Percentiles rank a stretch among this genome's conserved stretches.
phyloP scores from a whole-genome alignment of 1,140 invertebrate genomes.

The Cecropterus lyciades region DNA sequence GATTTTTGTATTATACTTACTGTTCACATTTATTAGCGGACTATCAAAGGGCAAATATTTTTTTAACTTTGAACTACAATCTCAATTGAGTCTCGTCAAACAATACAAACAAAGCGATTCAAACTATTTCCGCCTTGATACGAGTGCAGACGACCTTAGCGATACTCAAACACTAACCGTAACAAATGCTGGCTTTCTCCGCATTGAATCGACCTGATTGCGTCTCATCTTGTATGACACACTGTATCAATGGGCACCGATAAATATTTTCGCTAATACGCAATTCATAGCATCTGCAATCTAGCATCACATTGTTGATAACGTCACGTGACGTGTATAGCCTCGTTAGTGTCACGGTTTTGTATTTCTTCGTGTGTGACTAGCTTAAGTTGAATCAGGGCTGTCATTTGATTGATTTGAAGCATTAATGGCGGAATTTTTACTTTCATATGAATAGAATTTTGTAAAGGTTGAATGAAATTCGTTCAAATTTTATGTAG shows the following conservation, averaged over 20 bases:
- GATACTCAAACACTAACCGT: constrained; percentile 33
- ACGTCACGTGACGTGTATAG: constrained; percentile 52
- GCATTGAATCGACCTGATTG: constrained; percentile 39
- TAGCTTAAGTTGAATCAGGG: constrained; percentile 15
- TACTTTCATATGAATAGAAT: no score
- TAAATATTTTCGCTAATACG: constrained; percentile 53
- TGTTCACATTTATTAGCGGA: no score
- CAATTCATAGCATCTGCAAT: constrained; percentile 53
- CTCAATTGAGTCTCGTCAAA: no score
- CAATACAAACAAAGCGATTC: no score
- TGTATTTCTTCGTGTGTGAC: constrained; percentile 54
- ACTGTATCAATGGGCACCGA: constrained; percentile 32
- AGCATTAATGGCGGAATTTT: no score
- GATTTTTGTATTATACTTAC: no score
- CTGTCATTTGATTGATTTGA: not conserved
- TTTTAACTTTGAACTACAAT: no score
- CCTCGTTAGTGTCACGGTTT: constrained; percentile 66
- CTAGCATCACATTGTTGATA: constrained; percentile 57
- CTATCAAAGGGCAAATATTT: no score
- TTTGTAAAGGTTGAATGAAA: no score
- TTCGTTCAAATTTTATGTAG: no score
- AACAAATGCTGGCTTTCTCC: constrained; percentile 50
- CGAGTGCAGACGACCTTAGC: no score
- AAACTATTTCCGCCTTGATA: no score
- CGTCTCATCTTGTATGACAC: constrained; percentile 29